Base-by-base conservation (phyloP, 2,888 invertebrate genomes). In the Charanyca ferruginea region DNA sequence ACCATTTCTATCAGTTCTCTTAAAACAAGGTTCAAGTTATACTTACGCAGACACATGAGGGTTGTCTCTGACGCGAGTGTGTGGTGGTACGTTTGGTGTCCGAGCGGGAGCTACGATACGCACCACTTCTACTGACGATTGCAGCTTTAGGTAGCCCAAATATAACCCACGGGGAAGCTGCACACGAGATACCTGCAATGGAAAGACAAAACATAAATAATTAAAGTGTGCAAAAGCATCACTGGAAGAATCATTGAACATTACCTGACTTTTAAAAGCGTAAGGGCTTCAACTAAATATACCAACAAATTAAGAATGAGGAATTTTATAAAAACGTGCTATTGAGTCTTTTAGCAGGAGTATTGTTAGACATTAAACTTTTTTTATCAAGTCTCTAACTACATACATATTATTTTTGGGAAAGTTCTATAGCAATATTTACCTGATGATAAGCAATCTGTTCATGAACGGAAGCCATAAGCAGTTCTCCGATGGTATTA, bases 121-220 rank as follows among this genome's bases (percentile, higher is more conserved):
- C 51, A 99, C 98, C 69, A 98, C 97, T 91, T 99, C 99, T 63
- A 99, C 98, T 1, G 99, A 99, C 80, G 98, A 98, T 89, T 99
- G 98, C 96, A 99, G 97, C 92, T 99, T 99, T 75, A 99, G 96
- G 93, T 99, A 99, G 44, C 99, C 98, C 79, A 99, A 95, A 94
- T 99, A 99, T 23, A 99, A 96, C 0, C 99, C 99, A 35, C 97
- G 97, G 2, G 97, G 96, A 54, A 99, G 93, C 83, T 97, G 98
- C 61, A 98, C 97, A 74, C 97, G 97, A 65, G 98, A 98, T 52
- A 98, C 97, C 96, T 98, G 97, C 2, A 8, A 28, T 1, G 16
- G 13, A 4, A 22, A 7, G 13, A 25, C 2, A 11, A 8, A 0
- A n/a, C 3, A 13, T 55, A 0, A 9, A 53, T 38, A 16, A 28